Evolutionary conservation across 1,140 invertebrate species (phyloP).

Genomic region (Drosophila malerkotliana): DNA sequence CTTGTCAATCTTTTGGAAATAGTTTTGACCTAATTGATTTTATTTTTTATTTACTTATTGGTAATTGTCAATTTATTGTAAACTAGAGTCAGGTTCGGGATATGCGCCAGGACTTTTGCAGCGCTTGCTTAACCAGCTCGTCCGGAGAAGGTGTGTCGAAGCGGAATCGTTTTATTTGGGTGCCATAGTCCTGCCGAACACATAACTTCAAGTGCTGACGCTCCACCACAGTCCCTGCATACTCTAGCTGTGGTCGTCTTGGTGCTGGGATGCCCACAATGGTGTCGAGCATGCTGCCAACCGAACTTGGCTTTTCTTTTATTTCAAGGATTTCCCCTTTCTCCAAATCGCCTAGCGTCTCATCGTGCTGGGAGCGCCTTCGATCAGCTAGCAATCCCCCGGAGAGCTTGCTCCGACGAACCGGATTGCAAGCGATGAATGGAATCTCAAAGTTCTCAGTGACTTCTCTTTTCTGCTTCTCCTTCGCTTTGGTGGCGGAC

Average conservation of each 20-base stretch:
- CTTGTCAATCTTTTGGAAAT: neutral
- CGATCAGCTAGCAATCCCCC: conserved; percentile 3
- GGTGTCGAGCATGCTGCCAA: conserved; percentile 48
- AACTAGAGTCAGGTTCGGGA: conserved; percentile 46
- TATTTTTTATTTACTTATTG: conserved; percentile 18
- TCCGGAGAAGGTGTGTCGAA: conserved; percentile 77
- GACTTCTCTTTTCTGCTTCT: conserved; percentile 6
- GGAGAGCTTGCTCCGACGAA: neutral
- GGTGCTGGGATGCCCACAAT: conserved; percentile 47
- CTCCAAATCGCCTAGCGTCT: neutral
- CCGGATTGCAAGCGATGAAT: conserved; percentile 66
- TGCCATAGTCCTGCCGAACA: conserved; percentile 40
- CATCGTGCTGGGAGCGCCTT: neutral
- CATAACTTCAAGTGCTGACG: conserved; percentile 49
- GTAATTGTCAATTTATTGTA: conserved; percentile 34
- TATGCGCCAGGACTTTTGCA: conserved; percentile 59
- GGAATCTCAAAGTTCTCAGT: conserved; percentile 66
- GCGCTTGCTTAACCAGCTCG: conserved; percentile 63
- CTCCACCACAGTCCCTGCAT: conserved; percentile 35
- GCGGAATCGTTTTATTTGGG: conserved; percentile 61
- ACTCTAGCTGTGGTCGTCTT: conserved; percentile 37
- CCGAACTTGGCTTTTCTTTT: conserved; percentile 24
- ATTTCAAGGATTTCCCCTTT: neutral
- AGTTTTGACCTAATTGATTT: neutral
- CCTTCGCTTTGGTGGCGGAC: conserved; percentile 46